Percentiles rank a stretch among this genome's conserved stretches.
Evolutionary conservation across 2,797 vertebrate genomes (phyloP).

Genomic region (Sebastes iracundus): DNA sequence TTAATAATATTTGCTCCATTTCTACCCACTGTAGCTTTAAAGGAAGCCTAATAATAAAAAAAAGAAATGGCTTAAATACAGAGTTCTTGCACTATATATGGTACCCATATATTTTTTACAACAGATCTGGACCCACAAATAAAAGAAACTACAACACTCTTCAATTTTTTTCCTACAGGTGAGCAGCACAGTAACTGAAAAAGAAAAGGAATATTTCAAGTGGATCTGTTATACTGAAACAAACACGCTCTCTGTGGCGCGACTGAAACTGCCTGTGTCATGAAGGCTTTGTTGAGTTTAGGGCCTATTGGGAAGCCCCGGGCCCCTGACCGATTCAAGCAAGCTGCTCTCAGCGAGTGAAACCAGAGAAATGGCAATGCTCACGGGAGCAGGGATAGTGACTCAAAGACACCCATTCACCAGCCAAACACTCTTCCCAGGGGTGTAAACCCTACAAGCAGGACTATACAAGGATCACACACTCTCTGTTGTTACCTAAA

Average conservation of each 20-base stretch:
- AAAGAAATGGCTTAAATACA: too few relatives aligned
- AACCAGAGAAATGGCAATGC: slow-evolving; percentile 76
- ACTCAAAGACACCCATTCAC: slow-evolving; percentile 69
- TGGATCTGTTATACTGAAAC: slow-evolving; percentile 5
- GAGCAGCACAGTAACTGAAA: background rate
- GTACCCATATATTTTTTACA: too few relatives aligned
- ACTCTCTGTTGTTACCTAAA: slow-evolving; percentile 31
- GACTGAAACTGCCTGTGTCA: slow-evolving; percentile 57
- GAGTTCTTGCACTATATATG: too few relatives aligned
- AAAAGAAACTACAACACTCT: background rate
- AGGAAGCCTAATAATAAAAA: too few relatives aligned
- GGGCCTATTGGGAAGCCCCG: slow-evolving; percentile 51
- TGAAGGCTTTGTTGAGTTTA: slow-evolving; percentile 61
- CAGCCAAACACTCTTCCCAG: slow-evolving; percentile 42
- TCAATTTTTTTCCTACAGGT: background rate
- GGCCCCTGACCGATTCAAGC: slow-evolving; percentile 41
- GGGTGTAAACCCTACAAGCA: slow-evolving; percentile 34
- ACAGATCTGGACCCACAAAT: too few relatives aligned
- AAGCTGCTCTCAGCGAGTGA: slow-evolving; percentile 58
- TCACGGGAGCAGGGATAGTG: slow-evolving; percentile 53
- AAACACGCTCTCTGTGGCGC: slow-evolving; percentile 30
- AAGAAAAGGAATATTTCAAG: background rate
- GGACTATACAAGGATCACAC: slow-evolving; percentile 31
- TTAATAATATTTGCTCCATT: too few relatives aligned
- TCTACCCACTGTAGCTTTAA: too few relatives aligned